Percentiles rank a stretch among this genome's conserved stretches.
phyloP scores from a whole-genome alignment of 2,113 vertebrate genomes.

The Zapornia atra region DNA sequence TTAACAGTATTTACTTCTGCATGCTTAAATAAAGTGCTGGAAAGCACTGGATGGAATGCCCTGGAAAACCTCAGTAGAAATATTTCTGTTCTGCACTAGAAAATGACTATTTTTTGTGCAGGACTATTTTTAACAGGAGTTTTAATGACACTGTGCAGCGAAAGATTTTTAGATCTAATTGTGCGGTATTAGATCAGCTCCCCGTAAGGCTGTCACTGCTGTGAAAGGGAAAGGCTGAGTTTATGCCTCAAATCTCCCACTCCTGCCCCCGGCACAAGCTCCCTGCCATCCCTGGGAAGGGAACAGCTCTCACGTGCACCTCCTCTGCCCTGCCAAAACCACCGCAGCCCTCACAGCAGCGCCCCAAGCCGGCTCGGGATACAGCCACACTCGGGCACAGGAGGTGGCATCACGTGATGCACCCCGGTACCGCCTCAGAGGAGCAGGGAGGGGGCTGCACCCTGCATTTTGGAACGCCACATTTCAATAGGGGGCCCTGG shows the following conservation, averaged over 20 bases:
- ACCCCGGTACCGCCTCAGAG: background rate
- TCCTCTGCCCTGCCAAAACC: background rate
- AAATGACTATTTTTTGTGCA: background rate
- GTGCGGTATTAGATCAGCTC: background rate
- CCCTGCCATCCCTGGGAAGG: no score
- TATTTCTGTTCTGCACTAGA: background rate
- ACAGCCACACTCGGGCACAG: background rate
- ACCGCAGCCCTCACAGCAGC: no score
- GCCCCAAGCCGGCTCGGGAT: no score
- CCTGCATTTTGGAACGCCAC: background rate
- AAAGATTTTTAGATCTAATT: background rate
- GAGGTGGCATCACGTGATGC: background rate
- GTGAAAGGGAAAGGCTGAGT: background rate
- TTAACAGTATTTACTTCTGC: background rate
- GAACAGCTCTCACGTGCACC: rapidly evolving
- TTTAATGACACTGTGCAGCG: background rate
- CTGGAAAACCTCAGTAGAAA: background rate
- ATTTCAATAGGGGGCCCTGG: background rate
- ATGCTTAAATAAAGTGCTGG: background rate
- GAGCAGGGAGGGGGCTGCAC: background rate
- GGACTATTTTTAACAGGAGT: background rate
- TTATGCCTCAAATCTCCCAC: background rate
- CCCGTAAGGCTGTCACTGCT: background rate
- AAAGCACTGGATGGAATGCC: background rate
- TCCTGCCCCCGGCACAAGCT: background rate